Base-by-base conservation (phyloP, 64 coral and sea anemone species). In the Montipora cactus region DNA sequence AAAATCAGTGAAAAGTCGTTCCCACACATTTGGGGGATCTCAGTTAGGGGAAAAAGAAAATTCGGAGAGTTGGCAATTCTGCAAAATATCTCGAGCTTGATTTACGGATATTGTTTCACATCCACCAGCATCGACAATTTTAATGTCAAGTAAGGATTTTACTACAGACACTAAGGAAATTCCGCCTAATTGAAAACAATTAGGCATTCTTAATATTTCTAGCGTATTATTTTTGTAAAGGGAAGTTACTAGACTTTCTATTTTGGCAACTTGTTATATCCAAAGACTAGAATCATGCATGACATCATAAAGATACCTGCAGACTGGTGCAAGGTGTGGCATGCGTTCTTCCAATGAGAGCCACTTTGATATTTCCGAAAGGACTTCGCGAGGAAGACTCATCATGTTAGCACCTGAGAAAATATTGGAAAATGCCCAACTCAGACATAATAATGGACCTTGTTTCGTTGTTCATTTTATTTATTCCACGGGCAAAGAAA, bases 181-280 rank as follows among this genome's bases (percentile, higher is more conserved):
- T 14, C 59, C 66, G 6, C 44, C 66, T 87, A 74, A 64, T 87
- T 51, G 84, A 73, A 87, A 87, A 87, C 84, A 87, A 87, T 87
- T 87, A 72, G 45, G 84, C 84, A 73, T 87, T 87, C 64, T 87
- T 87, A 87, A 74, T 87, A 87, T 87, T 87, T 87, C 84, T 87
- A 49, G 84, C 72, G 61, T 73, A 87, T 48, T 87, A 73, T 85
- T 87, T 48, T 87, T 37, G 84, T 87, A 50, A 87, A 87, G 67
- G 67, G 84, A 87, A 87, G 84, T 87, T 87, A 87, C 67, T 87
- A 72, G 61, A 87, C 84, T 87, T 87, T 87, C 84, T 87, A 72
- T 87, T 87, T 87, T 87, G 84, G 84, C 84, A 87, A 87, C 84
- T 87, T 87, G 84, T 87, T 87, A 74, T 87, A 87, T 87, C 28